Conservation (phyloP, 2,113 vertebrate genomes). For the Drymodes brunneopygia region DNA sequence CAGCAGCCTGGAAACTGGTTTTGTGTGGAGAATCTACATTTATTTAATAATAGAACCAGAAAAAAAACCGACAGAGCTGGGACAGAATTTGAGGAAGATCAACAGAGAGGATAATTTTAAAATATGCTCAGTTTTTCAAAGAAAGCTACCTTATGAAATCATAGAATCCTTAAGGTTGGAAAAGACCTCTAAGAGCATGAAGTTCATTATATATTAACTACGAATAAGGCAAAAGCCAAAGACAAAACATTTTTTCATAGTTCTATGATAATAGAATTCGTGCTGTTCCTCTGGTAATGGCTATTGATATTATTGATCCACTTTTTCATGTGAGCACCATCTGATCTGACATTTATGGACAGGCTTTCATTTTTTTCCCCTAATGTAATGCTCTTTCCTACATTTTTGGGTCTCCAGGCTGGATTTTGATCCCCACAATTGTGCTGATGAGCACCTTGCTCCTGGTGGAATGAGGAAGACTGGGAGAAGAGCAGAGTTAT, state of each 20-base stretch:
- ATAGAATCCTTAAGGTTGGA: not conserved
- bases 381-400: not conserved
- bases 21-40: not conserved
- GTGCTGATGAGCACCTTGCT: accelerated
- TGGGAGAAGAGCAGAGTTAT: not conserved
- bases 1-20: not conserved
- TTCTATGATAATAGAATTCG: accelerated
- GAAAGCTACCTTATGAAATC: not conserved
- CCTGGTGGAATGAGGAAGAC: not conserved
- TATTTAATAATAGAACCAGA: not conserved
- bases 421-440: not conserved
- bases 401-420: not conserved
- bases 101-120: not conserved
- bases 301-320: constrained; percentile 32
- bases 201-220: not conserved
- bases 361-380: not conserved
- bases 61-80: not conserved
- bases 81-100: not conserved
- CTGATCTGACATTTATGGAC: not conserved
- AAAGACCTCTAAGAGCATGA: not conserved
- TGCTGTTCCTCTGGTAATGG: not conserved
- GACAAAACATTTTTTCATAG: not conserved
- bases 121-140: not conserved
- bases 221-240: not conserved
- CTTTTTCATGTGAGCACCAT: not conserved